Percentiles rank a stretch among this genome's conserved stretches.
phyloP scores from a whole-genome alignment of 2,113 vertebrate genomes.

The Chiloscyllium plagiosum region DNA sequence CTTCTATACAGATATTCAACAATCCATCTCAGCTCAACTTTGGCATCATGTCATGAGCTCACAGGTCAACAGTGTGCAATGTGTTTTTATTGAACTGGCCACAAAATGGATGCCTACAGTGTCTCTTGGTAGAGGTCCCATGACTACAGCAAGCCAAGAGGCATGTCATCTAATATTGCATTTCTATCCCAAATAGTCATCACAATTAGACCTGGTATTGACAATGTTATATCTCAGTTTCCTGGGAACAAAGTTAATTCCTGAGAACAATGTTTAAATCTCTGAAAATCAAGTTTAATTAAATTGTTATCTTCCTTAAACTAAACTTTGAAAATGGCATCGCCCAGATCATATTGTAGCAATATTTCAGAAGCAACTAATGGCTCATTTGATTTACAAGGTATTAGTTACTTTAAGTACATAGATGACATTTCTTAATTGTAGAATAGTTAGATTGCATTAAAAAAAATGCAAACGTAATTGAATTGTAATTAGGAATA shows the following conservation, averaged over 20 bases:
- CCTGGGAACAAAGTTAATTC: not conserved
- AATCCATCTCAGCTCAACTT: no score
- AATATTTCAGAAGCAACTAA: not conserved
- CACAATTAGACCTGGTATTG: not conserved
- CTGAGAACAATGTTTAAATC: not conserved
- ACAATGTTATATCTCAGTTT: not conserved
- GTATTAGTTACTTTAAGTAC: not conserved
- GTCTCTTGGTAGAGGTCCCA: no score
- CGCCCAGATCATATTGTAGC: not conserved
- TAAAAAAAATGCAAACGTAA: not conserved
- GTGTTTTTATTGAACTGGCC: no score
- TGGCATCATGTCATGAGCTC: no score
- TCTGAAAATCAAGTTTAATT: not conserved
- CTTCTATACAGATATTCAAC: no score
- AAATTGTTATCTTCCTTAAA: not conserved
- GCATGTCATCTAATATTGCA: no score
- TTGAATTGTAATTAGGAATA: not conserved
- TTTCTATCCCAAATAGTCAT: not conserved
- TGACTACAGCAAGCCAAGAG: no score
- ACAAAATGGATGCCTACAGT: no score
- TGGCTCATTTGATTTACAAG: not conserved
- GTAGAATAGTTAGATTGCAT: not conserved
- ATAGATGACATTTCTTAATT: slow-evolving; percentile 1
- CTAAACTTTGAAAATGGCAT: not conserved
- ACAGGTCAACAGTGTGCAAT: no score